A percentile compares a stretch with the other conserved stretches of the same genome.
Evolutionary conservation across 1,140 invertebrate species (phyloP).

Genomic region (Eumeta japonica): DNA sequence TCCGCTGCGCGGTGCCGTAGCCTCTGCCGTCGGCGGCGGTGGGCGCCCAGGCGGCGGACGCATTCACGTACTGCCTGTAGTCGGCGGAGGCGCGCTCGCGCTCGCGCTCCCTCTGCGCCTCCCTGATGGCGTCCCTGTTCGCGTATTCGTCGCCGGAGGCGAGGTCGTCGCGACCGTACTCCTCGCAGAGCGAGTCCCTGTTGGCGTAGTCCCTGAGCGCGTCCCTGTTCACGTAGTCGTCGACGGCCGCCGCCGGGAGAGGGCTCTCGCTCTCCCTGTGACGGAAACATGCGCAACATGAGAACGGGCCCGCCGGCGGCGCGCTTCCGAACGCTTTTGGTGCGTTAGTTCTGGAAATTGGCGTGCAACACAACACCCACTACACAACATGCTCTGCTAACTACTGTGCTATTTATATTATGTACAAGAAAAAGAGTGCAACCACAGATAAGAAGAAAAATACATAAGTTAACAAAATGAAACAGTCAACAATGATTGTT

Average conservation of each 20-base stretch:
- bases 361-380: too few species aligned
- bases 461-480: too few species aligned
- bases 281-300: conserved; percentile 51
- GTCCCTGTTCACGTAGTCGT: conserved; percentile 43
- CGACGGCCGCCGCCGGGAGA: conserved; percentile 40
- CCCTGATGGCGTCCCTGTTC: conserved; percentile 49
- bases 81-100: conserved; percentile 33
- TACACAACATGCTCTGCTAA: too few species aligned
- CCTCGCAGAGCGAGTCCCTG: conserved; percentile 28
- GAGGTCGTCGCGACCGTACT: conserved; percentile 23
- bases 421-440: not conserved
- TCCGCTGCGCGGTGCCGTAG: conserved; percentile 46
- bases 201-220: not conserved
- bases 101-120: conserved; percentile 48
- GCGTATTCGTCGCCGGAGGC: conserved; percentile 54
- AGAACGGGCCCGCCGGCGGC: conserved; percentile 14
- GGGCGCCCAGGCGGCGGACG: conserved; percentile 33
- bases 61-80: conserved; percentile 53
- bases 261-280: conserved; percentile 54
- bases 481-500: too few species aligned
- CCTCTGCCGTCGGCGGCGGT: conserved; percentile 49
- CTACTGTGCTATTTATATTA: not conserved
- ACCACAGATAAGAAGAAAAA: not conserved
- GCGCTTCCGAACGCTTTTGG: too few species aligned
- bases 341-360: too few species aligned